phyloP scores from a whole-genome alignment of 2,113 vertebrate species.

The Dicaeum eximium region DNA sequence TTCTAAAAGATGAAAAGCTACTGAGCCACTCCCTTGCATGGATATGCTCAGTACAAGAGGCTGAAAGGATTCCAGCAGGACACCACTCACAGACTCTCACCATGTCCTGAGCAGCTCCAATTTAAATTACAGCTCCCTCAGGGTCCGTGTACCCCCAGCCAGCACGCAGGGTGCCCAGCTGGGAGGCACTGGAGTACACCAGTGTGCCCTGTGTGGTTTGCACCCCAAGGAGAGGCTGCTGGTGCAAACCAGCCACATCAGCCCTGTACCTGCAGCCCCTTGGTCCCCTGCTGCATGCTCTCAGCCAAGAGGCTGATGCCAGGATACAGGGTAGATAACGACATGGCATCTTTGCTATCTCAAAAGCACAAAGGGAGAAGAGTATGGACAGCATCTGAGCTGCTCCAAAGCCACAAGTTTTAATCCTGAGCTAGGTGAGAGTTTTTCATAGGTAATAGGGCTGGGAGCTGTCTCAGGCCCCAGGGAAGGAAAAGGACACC shows the following conservation, averaged over 20 bases:
- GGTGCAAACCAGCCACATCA: background rate
- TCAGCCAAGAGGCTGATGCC: background rate
- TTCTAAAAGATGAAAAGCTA: background rate
- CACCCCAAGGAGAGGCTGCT: background rate
- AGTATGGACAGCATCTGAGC: background rate
- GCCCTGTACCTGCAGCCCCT: background rate
- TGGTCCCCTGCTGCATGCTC: background rate
- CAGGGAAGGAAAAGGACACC: background rate
- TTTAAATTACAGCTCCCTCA: background rate
- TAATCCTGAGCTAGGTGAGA: background rate
- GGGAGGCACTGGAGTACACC: background rate
- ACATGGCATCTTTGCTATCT: background rate
- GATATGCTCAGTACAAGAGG: background rate
- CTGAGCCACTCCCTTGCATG: background rate
- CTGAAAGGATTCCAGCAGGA: slow-evolving; percentile 21
- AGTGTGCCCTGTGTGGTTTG: fast-evolving
- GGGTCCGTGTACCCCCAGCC: background rate
- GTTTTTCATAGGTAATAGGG: background rate
- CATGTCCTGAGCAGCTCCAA: background rate
- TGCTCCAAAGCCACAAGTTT: background rate
- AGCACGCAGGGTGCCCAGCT: background rate
- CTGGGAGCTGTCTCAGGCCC: background rate
- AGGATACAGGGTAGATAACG: fast-evolving
- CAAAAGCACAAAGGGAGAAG: background rate
- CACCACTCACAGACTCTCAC: background rate